Percentiles rank a stretch among this genome's conserved stretches.
phyloP scores from a whole-genome alignment of 2,797 vertebrate genomes.

The Scleropages formosus region DNA sequence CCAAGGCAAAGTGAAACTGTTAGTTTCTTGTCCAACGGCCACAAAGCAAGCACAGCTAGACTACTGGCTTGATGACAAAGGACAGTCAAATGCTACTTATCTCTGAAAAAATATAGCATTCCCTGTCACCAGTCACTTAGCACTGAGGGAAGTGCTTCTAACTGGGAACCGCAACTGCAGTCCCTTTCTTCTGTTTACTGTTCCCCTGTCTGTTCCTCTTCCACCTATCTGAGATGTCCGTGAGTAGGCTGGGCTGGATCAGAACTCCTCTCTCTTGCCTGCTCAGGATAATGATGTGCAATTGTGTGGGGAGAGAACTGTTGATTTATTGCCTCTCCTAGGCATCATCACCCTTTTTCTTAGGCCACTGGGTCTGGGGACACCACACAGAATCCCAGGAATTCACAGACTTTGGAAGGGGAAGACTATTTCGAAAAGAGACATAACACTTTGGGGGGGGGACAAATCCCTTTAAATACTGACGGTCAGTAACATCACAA shows the following conservation, averaged over 20 bases:
- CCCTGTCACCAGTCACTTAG: conserved; percentile 38
- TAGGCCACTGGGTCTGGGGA: conserved; percentile 20
- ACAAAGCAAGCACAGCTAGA: background rate
- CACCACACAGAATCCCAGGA: conserved; percentile 37
- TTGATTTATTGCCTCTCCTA: conserved; percentile 28
- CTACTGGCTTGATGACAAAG: background rate
- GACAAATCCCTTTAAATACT: conserved; percentile 30
- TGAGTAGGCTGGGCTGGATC: background rate
- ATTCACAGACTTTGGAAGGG: conserved; percentile 15
- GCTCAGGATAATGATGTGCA: background rate
- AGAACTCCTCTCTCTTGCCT: background rate
- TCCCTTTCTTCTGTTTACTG: background rate
- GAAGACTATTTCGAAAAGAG: background rate
- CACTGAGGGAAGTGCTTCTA: conserved; percentile 31
- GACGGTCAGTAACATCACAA: background rate
- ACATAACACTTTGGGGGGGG: background rate
- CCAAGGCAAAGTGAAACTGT: no score
- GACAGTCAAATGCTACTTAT: conserved; percentile 27
- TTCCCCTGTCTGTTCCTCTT: background rate
- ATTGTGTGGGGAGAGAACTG: background rate
- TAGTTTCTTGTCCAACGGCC: background rate
- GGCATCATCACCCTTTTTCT: conserved; percentile 21
- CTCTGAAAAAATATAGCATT: conserved; percentile 1
- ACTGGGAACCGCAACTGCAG: background rate
- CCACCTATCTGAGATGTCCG: background rate